Conservation (phyloP, 2,888 invertebrate species). For the Allacma fusca region DNA sequence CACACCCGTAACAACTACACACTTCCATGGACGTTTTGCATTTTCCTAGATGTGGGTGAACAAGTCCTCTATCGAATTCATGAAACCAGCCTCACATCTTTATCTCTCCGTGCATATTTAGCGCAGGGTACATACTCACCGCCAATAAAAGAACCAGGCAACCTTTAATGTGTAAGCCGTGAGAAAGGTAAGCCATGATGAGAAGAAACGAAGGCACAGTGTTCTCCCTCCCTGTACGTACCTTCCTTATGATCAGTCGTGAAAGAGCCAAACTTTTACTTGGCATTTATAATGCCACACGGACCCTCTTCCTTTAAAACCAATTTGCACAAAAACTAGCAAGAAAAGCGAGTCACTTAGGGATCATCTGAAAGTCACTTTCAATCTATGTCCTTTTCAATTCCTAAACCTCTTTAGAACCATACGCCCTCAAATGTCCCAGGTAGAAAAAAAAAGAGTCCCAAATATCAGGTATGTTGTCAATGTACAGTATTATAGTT, state of each 20-base stretch:
- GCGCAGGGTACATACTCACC: background rate
- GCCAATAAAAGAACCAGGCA: background rate
- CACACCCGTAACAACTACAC: background rate
- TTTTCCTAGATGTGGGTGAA: background rate
- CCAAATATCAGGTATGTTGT: no score
- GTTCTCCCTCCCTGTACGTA: background rate
- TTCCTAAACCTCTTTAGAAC: background rate
- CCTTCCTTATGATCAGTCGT: background rate
- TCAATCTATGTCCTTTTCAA: background rate
- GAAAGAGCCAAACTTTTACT: background rate
- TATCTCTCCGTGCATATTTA: background rate
- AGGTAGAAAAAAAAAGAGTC: background rate
- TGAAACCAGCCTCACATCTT: background rate
- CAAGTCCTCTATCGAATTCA: background rate
- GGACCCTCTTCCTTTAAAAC: constrained; percentile 9
- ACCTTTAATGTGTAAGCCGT: background rate
- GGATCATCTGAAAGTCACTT: constrained; percentile 20
- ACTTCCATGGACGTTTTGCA: background rate
- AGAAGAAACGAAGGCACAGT: no score
- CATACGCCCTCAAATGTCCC: background rate
- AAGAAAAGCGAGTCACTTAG: constrained; percentile 26
- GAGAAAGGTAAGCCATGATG: no score
- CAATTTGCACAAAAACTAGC: constrained; percentile 22
- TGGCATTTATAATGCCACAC: background rate
- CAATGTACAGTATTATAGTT: no score